Percentiles rank a stretch among this genome's conserved stretches.
Evolutionary conservation across 1,140 invertebrate species (phyloP).

Genomic region (Bacillus rossius): DNA sequence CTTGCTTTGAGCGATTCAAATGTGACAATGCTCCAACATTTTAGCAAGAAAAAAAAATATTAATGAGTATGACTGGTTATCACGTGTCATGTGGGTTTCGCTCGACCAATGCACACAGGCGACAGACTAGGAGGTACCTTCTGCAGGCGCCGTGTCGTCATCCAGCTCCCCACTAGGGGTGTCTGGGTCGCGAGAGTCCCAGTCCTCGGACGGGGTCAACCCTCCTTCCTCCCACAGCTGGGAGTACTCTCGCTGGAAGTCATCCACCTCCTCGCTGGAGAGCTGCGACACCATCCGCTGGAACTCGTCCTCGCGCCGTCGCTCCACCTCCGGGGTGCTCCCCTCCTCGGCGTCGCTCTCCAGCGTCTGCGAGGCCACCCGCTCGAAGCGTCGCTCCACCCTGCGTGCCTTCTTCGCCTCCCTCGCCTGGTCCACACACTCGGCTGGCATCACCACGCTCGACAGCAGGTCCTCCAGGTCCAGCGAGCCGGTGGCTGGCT

Average conservation of each 20-base stretch:
- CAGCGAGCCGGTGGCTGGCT: too few relatives aligned
- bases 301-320: constrained; percentile 43
- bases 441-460: too few relatives aligned
- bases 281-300: constrained; percentile 45
- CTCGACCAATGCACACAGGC: too few relatives aligned
- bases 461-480: too few relatives aligned
- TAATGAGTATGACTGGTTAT: too few relatives aligned
- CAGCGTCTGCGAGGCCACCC: constrained; percentile 45
- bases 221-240: constrained; percentile 44
- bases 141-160: background rate
- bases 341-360: background rate
- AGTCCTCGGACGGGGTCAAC: constrained; percentile 39
- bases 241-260: constrained; percentile 41
- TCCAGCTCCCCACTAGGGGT: constrained; percentile 39
- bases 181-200: constrained; percentile 40
- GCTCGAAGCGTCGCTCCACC: constrained; percentile 52
- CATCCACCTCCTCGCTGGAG: constrained; percentile 45
- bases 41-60: too few relatives aligned
- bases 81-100: too few relatives aligned
- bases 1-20: too few relatives aligned
- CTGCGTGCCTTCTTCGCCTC: constrained; percentile 39
- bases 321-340: constrained; percentile 3
- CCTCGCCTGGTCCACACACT: background rate
- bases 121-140: too few relatives aligned
- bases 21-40: too few relatives aligned